These are phyloP conservation scores for Arothron firmamentum DNA, from an alignment of 2,113 vertebrate species.

Conservation along the genomic window DNA sequence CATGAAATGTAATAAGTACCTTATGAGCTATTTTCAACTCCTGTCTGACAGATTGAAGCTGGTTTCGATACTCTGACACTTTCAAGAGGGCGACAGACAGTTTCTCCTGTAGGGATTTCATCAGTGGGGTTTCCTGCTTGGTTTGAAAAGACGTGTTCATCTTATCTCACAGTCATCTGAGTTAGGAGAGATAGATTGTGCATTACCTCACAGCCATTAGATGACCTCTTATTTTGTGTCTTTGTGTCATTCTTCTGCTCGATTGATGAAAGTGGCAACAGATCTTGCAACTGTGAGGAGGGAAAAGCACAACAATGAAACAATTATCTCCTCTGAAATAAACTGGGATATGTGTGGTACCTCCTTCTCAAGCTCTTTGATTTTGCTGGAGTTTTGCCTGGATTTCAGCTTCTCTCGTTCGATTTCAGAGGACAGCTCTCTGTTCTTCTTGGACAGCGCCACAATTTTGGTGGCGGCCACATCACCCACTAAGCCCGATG, in stretches of 20 bases:
- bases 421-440: conserved; percentile 78
- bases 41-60: conserved; percentile 82
- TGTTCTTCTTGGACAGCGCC: conserved; percentile 88
- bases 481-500: conserved; percentile 79
- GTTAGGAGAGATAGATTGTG: background rate
- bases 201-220: conserved; percentile 57
- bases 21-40: conserved; percentile 89
- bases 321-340: too few relatives aligned
- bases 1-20: conserved; percentile 64
- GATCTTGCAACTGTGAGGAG: conserved; percentile 71
- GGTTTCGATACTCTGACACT: conserved; percentile 86
- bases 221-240: conserved; percentile 32
- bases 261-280: conserved; percentile 43
- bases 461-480: conserved; percentile 88
- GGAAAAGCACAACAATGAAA: background rate
- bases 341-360: conserved; percentile 52
- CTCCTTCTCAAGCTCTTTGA: conserved; percentile 87
- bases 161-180: background rate
- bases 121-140: conserved; percentile 72
- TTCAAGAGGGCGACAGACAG: conserved; percentile 80
- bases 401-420: conserved; percentile 80
- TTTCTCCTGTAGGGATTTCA: conserved; percentile 86
- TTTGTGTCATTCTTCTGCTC: conserved; percentile 55
- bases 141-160: background rate
- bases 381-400: conserved; percentile 76